These are phyloP conservation scores for Wasmannia auropunctata DNA, from an alignment of 1,140 invertebrate species.

Conservation along the genomic window DNA sequence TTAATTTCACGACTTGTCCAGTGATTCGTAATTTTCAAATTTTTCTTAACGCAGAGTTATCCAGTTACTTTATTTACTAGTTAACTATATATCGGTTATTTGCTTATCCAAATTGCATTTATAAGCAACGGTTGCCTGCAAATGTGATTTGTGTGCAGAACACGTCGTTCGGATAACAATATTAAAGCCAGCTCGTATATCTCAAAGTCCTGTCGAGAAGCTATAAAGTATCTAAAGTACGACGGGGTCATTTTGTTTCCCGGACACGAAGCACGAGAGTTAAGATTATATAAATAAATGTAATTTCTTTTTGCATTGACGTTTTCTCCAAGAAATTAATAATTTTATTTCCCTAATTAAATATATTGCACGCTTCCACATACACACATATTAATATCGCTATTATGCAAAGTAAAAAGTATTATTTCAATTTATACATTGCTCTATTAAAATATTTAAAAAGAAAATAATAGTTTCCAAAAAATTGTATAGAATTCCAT, in stretches of 20 bases:
- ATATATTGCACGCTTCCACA: neutral
- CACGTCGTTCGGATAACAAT: conserved; percentile 41
- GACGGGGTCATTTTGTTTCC: neutral
- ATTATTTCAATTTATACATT: neutral
- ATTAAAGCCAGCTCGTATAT: conserved; percentile 22
- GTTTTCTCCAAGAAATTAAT: neutral
- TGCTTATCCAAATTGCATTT: neutral
- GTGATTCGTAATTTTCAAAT: neutral
- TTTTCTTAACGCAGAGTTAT: neutral
- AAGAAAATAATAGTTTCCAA: neutral
- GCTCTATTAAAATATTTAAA: neutral
- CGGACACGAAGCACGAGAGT: neutral
- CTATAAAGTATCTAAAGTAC: conserved; percentile 33
- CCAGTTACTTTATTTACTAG: neutral
- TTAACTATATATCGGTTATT: neutral
- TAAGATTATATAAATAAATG: conserved; percentile 10
- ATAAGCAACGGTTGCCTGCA: conserved; percentile 1
- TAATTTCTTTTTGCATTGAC: neutral
- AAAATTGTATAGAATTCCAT: neutral
- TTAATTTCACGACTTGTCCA: neutral
- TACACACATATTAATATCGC: neutral
- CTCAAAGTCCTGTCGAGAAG: neutral
- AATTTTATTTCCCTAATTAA: neutral
- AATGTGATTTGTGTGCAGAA: conserved; percentile 33
- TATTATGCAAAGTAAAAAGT: neutral